Evolutionary conservation across 2,888 invertebrate species (phyloP), one percentile per base, ranked within the genome.

Genomic region (Carcina quercana): DNA sequence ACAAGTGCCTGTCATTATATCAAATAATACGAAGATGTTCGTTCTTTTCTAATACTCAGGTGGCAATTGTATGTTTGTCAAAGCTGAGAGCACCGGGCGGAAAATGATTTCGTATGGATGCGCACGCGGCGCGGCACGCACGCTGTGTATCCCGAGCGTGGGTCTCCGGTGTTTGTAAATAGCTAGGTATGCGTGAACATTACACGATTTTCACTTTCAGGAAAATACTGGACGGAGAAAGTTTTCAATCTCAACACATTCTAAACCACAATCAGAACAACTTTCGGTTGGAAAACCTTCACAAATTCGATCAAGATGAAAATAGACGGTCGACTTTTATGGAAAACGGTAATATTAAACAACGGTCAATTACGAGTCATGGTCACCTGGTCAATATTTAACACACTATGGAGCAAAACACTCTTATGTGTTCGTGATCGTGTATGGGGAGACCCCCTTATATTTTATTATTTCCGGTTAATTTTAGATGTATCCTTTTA

Each of bases 151-250:
- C 45, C 45, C 46, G 58, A 55, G 69, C 65, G 62, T 61, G 59
- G 45, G 55, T 47, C 51, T 47, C 50, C 55, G 43, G 51, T 52
- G 49, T 17, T 26, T 27, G 27, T 30, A 38, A 45, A 52, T 56
- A 58, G 50, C 39, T 31, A 52, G 43, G 50, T 50, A 53, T 56
- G 54, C 57, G 45, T 54, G 47, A 58, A 55, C 50, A 51, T 56
- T 61, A 55, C 52, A 47, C 37, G 49, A 69, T 69, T 80, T 78
- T 80, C 78, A 78, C 80, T 79, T 78, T 80, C 78, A 70, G 61
- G 56, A 55, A 52, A 47, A 56, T 45, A 36, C 41, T 45, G 40
- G 41, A 34, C 28, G 34, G 36, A 32, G 37, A 42, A 35, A 38
- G 34, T 21, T 22, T n/a, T n/a, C n/a, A n/a, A n/a, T n/a, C n/a